Percentiles rank a stretch among this genome's conserved stretches.
phyloP scores from a whole-genome alignment of 2,888 invertebrate genomes.

The Melanostoma mellinum region DNA sequence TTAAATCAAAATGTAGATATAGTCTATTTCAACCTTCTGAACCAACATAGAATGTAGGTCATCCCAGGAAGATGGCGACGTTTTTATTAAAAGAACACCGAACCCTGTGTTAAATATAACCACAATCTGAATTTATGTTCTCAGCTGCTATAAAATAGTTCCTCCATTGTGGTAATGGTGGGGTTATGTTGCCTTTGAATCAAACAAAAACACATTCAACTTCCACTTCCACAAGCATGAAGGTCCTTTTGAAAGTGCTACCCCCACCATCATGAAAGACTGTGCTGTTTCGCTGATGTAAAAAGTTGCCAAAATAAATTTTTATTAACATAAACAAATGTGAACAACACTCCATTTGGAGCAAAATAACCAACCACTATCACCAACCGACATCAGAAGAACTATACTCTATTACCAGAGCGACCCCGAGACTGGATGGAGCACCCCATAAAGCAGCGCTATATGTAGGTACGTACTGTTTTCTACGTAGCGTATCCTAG shows the following conservation, averaged over 20 bases:
- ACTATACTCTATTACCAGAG: background rate
- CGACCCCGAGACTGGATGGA: background rate
- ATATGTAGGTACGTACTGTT: background rate
- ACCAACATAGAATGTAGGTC: slow-evolving; percentile 42
- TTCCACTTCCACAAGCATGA: slow-evolving; percentile 14
- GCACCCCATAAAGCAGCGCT: slow-evolving; percentile 24
- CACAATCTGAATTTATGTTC: slow-evolving; percentile 66
- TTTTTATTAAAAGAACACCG: slow-evolving; percentile 32
- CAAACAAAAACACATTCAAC: slow-evolving; percentile 29
- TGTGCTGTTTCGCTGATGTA: slow-evolving; percentile 68
- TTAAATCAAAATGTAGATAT: slow-evolving; percentile 48
- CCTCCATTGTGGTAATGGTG: background rate
- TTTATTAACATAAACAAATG: slow-evolving; percentile 73
- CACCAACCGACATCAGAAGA: slow-evolving; percentile 43
- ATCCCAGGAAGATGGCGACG: slow-evolving; percentile 42
- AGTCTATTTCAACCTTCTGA: slow-evolving; percentile 48
- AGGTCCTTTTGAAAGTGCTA: slow-evolving; percentile 1
- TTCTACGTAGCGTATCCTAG: too few species aligned
- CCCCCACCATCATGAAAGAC: slow-evolving; percentile 56
- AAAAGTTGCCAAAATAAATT: slow-evolving; percentile 73
- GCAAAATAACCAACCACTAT: slow-evolving; percentile 61
- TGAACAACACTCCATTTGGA: slow-evolving; percentile 70
- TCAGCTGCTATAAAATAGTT: slow-evolving; percentile 58
- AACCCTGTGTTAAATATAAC: slow-evolving; percentile 40
- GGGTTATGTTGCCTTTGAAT: background rate